phyloP scores from a whole-genome alignment of 2,888 invertebrate species.

The Drosophila niveifrons region DNA sequence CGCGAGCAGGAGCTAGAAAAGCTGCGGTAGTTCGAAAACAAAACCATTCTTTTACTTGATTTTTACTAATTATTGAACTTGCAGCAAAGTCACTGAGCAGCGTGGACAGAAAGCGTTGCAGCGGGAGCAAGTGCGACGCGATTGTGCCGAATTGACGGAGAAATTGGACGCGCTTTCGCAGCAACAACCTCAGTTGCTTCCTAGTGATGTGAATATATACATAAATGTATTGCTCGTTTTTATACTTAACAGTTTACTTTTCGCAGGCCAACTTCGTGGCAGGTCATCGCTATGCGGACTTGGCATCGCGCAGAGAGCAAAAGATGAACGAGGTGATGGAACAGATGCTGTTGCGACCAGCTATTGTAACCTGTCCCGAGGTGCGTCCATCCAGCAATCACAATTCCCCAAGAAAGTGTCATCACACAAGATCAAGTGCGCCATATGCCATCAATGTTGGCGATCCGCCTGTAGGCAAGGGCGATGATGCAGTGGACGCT shows the following conservation, averaged over 20 bases:
- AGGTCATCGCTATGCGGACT: constrained; percentile 85
- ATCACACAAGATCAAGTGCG: constrained; percentile 4
- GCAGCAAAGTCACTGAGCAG: constrained; percentile 79
- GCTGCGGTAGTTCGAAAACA: constrained; percentile 56
- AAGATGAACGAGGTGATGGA: constrained; percentile 87
- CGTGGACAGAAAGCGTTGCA: constrained; percentile 86
- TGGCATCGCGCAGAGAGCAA: constrained; percentile 85
- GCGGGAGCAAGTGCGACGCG: constrained; percentile 86
- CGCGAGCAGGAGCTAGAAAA: constrained; percentile 73
- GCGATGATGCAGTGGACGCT: constrained; percentile 49
- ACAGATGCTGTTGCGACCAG: constrained; percentile 83
- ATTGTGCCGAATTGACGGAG: constrained; percentile 86
- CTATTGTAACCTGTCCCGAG: constrained; percentile 83
- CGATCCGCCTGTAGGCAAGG: constrained; percentile 27
- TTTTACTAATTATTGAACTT: not conserved
- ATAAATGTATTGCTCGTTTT: not conserved
- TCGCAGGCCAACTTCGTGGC: constrained; percentile 84
- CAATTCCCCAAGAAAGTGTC: not conserved
- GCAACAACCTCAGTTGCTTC: constrained; percentile 73
- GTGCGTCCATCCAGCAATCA: constrained; percentile 27
- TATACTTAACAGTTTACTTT: not conserved
- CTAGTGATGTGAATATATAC: constrained; percentile 72
- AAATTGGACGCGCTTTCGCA: constrained; percentile 86
- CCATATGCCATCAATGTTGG: constrained; percentile 69
- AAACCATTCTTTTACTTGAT: not conserved